phyloP scores from a whole-genome alignment of 37 sponge, comb jelly and placozoan species.

The Bolinopsis microptera region DNA sequence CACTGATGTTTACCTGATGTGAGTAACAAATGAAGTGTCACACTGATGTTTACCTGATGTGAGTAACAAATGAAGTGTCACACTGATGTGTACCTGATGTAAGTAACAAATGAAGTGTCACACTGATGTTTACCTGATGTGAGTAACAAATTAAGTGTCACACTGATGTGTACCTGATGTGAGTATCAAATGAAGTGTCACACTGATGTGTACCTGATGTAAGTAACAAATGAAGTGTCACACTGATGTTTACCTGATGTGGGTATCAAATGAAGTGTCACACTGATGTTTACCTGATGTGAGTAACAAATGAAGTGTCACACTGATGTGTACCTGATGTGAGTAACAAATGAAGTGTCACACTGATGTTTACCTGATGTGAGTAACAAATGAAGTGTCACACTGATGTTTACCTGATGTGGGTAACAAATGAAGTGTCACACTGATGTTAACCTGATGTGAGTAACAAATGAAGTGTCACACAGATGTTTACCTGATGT shows the following conservation, averaged over 20 bases:
- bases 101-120: constrained; percentile 52
- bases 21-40: constrained; percentile 56
- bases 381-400: constrained; percentile 56
- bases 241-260: constrained; percentile 64
- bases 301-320: constrained; percentile 56
- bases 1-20: constrained; percentile 64
- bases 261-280: constrained; percentile 59
- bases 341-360: constrained; percentile 56
- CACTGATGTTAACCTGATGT: constrained; percentile 64
- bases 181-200: constrained; percentile 59
- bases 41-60: constrained; percentile 64
- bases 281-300: constrained; percentile 64
- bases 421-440: constrained; percentile 55
- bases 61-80: constrained; percentile 56
- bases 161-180: constrained; percentile 64
- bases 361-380: constrained; percentile 64
- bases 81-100: constrained; percentile 64
- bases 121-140: constrained; percentile 64
- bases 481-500: constrained; percentile 63
- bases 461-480: constrained; percentile 56
- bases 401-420: constrained; percentile 64
- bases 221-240: constrained; percentile 52
- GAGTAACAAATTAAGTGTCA: constrained; percentile 51
- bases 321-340: constrained; percentile 64
- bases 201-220: constrained; percentile 64